A percentile compares a stretch with the other conserved stretches of the same genome.
Conservation (phyloP, 2,888 invertebrate species). For the Incurvaria masculella region DNA sequence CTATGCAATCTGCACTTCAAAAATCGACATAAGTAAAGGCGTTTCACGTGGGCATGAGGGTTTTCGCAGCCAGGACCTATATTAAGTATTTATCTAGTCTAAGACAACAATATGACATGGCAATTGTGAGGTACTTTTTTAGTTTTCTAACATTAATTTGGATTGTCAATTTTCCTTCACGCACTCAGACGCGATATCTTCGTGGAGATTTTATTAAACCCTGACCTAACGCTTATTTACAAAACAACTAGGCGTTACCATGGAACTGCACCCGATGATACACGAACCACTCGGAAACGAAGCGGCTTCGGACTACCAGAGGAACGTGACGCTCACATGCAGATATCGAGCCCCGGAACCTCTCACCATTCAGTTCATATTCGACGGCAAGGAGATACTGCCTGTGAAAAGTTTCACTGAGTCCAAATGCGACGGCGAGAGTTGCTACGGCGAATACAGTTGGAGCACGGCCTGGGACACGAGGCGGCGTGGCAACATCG, state of each 20-base stretch:
- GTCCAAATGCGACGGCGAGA: constrained; percentile 29
- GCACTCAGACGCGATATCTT: too few relatives aligned
- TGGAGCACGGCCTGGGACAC: constrained; percentile 35
- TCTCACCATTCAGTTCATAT: constrained; percentile 38
- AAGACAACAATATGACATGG: too few relatives aligned
- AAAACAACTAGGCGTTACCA: constrained; percentile 32
- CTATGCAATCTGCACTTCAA: too few relatives aligned
- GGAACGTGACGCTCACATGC: constrained; percentile 32
- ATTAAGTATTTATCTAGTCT: too few relatives aligned
- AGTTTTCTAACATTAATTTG: too few relatives aligned
- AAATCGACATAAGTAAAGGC: too few relatives aligned
- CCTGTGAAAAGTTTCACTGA: constrained; percentile 28
- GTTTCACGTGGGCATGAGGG: too few relatives aligned
- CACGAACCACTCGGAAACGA: constrained; percentile 21
- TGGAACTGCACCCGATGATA: constrained; percentile 44
- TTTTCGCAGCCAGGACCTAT: too few relatives aligned
- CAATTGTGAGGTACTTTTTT: too few relatives aligned
- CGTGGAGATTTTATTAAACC: too few relatives aligned
- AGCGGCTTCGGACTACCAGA: constrained; percentile 20
- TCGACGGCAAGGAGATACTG: constrained; percentile 25
- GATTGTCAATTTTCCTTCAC: too few relatives aligned
- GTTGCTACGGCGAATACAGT: constrained; percentile 35
- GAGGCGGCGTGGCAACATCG: constrained; percentile 25
- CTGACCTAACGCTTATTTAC: too few relatives aligned
- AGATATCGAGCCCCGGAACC: constrained; percentile 43